Conservation (phyloP, 2,797 vertebrate species). For the Tachyglossus aculeatus region DNA sequence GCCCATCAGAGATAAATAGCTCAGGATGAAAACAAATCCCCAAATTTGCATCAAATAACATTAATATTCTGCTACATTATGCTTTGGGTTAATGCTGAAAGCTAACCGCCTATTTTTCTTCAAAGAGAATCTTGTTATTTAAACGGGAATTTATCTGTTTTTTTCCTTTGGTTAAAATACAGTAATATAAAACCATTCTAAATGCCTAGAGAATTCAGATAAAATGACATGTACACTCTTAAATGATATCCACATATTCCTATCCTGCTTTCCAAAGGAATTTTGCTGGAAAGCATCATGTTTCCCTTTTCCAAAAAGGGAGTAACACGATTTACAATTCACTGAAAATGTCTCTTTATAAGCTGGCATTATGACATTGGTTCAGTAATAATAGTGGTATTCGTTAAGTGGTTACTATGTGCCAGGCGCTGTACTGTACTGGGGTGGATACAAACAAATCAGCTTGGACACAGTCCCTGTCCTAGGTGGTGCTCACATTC, state of each 20-base stretch:
- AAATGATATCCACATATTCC: constrained; percentile 19
- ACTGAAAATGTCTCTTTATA: too few relatives aligned
- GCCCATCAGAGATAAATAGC: constrained; percentile 38
- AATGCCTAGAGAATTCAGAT: constrained; percentile 15
- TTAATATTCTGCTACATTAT: constrained; percentile 31
- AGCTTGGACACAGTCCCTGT: too few relatives aligned
- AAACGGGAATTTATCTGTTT: constrained; percentile 53
- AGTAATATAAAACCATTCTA: constrained; percentile 7
- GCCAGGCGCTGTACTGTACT: too few relatives aligned
- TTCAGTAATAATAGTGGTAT: too few relatives aligned
- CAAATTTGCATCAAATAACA: neutral
- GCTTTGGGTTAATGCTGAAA: constrained; percentile 29
- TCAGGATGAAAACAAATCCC: constrained; percentile 21
- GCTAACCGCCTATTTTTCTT: constrained; percentile 56
- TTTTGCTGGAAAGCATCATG: neutral
- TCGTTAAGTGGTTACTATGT: too few relatives aligned
- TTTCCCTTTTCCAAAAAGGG: too few relatives aligned
- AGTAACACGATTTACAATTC: too few relatives aligned
- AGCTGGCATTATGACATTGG: too few relatives aligned
- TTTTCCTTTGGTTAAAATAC: constrained; percentile 57
- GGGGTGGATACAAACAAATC: too few relatives aligned
- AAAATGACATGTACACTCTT: constrained; percentile 25
- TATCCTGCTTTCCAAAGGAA: neutral
- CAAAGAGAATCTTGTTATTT: constrained; percentile 52
- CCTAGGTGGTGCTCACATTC: too few relatives aligned